A percentile compares a stretch with the other conserved stretches of the same genome.
Evolutionary conservation across 2,113 vertebrate genomes (phyloP).

Genomic region (Rhinogobius similis): DNA sequence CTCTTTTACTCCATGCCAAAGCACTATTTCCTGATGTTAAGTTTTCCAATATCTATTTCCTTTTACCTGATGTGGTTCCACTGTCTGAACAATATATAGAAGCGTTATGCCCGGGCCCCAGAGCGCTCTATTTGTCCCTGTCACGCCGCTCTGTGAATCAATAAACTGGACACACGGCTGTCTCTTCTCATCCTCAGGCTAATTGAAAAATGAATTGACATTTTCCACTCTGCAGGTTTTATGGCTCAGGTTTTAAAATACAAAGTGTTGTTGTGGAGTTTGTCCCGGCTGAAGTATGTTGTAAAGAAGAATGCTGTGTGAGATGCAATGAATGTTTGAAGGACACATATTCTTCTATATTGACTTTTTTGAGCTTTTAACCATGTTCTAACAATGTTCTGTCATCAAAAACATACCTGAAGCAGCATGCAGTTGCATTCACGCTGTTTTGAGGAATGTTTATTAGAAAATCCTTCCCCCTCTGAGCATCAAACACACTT

Average conservation of each 20-base stretch:
- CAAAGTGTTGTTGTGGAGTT: constrained; percentile 15
- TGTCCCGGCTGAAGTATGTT: neutral
- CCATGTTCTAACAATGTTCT: too few species aligned
- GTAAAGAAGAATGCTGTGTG: neutral
- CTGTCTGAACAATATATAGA: constrained; percentile 17
- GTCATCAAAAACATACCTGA: too few species aligned
- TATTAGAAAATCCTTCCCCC: too few species aligned
- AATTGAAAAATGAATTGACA: constrained; percentile 40
- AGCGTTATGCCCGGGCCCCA: neutral
- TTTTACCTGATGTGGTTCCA: constrained; percentile 22
- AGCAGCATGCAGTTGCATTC: too few species aligned
- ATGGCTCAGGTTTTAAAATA: constrained; percentile 27
- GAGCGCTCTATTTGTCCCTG: constrained; percentile 40
- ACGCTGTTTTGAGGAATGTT: too few species aligned
- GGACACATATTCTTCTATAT: too few species aligned
- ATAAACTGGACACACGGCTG: constrained; percentile 41
- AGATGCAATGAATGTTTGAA: neutral
- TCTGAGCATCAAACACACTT: too few species aligned
- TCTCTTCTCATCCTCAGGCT: constrained; percentile 44
- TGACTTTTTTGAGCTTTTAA: too few species aligned
- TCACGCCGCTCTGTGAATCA: constrained; percentile 32
- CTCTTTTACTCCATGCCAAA: neutral
- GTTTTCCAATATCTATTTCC: constrained; percentile 15
- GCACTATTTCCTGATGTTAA: constrained; percentile 9
- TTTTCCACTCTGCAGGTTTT: constrained; percentile 36